Evolutionary conservation across 1,140 invertebrate species (phyloP), one percentile per base, ranked within the genome.

Genomic region (Octopus bimaculoides): DNA sequence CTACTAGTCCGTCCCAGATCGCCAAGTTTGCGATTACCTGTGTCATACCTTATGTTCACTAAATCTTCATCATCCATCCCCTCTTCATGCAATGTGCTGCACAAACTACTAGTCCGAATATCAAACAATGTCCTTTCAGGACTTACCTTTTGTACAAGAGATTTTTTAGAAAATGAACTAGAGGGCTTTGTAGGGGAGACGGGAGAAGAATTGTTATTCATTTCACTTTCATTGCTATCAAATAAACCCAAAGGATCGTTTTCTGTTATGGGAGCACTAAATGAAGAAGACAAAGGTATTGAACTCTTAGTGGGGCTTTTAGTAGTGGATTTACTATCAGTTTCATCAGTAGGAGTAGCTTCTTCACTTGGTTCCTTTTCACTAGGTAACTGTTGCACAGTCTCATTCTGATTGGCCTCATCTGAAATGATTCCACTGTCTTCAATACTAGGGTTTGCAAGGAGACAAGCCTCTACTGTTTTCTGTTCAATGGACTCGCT

Each of bases 161-260:
- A 41, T 17, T 76, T 52, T 52, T 41, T 7, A 76, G 41, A 12
- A 71, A 71, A 10, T n/a, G 66, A 71, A 20, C 26, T 71, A 20
- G 66, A 71, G 17, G 66, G 66, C 26, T 71, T 71, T n/a, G 5
- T 71, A 20, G 66, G 66, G 17, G 66, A 17, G 66, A 20, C 17
- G 17, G 56, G 17, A 17, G 56, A 61, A 61, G 56, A 61, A 17
- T 71, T 71, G 26, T 71, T 71, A 17, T 71, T 71, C 14, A 17
- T 17, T 71, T 71, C 66, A 10, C 17, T 5, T 17, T 12, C 56
- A 9, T n/a, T 26, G 54, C 79, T 80, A 41, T 80, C 91, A 69
- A 96, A 91, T 53, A 96, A 95, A 10, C 96, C 96, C 52, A 98
- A 89, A 1, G 96, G 96, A 91, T 97, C 96, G 88, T 96, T 96